Base-by-base conservation (phyloP, 2,888 invertebrate genomes). In the Vannuccia rotundouncinata region DNA sequence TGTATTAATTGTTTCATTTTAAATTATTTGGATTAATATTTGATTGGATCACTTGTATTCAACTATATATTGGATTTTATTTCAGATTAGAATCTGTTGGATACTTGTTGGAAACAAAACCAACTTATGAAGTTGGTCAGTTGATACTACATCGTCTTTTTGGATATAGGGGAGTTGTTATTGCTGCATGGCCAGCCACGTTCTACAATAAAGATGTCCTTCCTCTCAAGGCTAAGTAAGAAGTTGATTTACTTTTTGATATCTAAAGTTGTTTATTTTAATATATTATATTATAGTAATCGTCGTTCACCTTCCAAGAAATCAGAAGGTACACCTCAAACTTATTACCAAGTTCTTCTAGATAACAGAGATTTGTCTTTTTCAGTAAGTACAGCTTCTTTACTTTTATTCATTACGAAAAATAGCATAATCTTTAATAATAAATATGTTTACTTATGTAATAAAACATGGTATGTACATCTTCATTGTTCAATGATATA, bases 331-430 rank as follows among this genome's bases (percentile, higher is more conserved):
- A 91, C 92, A 86, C 93, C 94, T 2, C 95, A 95, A 85, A 94
- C 95, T 59, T 98, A 95, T 88, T 99, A 99, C 88, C 97, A 99
- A 90, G 97, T 96, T 66, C 90, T 99, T 66, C 97, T 99, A 84
- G 98, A 99, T 89, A 93, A 95, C 82, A 91, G 97, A 86, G 98
- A 99, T 90, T 95, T 95, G 86, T 95, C 96, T 2, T 94, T 93
- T 88, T 96, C 98, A 90, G 94, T 95, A 90, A 92, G 93, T 91
- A 59, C 27, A 73, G 13, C n/a, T 10, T 59, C 59, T n/a, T n/a
- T n/a, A n/a, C n/a, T n/a, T n/a, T n/a, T n/a, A n/a, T n/a, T n/a
- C n/a, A n/a, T n/a, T n/a, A n/a, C n/a, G n/a, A n/a, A n/a, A n/a
- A n/a, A n/a, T n/a, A n/a, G n/a, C n/a, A n/a, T n/a, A n/a, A n/a